Percentiles rank a stretch among this genome's conserved stretches.
Evolutionary conservation across 1,140 invertebrate genomes (phyloP).

Genomic region (Globodera ellingtonae): DNA sequence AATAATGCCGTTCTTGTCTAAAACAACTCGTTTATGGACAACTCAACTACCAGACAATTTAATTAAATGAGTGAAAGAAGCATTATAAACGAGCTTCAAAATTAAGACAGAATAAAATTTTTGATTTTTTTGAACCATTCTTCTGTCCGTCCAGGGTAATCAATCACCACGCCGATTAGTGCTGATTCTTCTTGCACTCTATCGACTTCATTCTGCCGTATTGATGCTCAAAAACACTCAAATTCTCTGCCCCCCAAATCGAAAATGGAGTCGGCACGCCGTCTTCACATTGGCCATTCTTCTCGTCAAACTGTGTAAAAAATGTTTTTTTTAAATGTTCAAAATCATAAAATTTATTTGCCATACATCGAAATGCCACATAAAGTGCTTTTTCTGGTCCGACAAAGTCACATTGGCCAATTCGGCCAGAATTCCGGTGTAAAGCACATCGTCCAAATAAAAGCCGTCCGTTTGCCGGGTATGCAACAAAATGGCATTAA

Average conservation of each 20-base stretch:
- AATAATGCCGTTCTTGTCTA: too few species aligned
- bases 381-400: background rate
- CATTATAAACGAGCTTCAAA: too few species aligned
- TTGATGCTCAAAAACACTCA: background rate
- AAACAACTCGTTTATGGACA: too few species aligned
- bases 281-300: background rate
- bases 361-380: background rate
- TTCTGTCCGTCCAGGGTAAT: too few species aligned
- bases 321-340: too few species aligned
- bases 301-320: background rate
- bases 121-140: too few species aligned
- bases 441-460: constrained; percentile 36
- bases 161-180: too few species aligned
- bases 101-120: too few species aligned
- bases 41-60: too few species aligned
- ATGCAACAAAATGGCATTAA: constrained; percentile 7
- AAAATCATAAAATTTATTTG: background rate
- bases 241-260: background rate
- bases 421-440: constrained; percentile 34
- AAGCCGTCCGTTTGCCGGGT: constrained; percentile 1
- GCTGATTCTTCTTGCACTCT: too few species aligned
- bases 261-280: background rate
- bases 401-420: constrained; percentile 20
- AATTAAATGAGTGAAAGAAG: too few species aligned
- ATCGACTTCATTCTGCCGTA: background rate